Percentiles rank a stretch among this genome's conserved stretches.
phyloP scores from a whole-genome alignment of 2,888 invertebrate genomes.

The Orchesellides sinensis region DNA sequence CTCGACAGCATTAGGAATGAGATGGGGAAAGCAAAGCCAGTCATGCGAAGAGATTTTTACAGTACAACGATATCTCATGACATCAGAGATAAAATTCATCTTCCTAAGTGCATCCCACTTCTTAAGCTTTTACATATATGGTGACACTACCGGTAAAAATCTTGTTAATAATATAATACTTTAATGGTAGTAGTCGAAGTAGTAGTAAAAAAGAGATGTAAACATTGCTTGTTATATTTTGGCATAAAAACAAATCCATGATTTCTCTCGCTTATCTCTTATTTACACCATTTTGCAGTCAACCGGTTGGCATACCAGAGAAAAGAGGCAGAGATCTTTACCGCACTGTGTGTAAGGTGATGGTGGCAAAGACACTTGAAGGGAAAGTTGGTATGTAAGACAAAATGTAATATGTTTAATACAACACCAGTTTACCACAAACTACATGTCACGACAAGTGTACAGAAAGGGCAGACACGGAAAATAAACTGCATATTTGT shows the following conservation, averaged over 20 bases:
- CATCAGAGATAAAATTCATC: constrained; percentile 9
- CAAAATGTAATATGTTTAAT: constrained; percentile 33
- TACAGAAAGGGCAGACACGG: constrained; percentile 21
- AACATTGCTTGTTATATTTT: constrained; percentile 16
- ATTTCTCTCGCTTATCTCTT: constrained; percentile 5
- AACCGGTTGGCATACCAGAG: neutral
- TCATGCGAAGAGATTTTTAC: neutral
- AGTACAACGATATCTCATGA: neutral
- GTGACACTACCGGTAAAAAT: too few species aligned
- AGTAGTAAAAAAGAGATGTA: constrained; percentile 9
- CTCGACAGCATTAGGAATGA: too few species aligned
- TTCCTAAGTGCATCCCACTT: constrained; percentile 15
- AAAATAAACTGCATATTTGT: constrained; percentile 3
- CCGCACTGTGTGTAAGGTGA: neutral
- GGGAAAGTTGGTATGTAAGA: constrained; percentile 19
- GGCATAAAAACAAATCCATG: constrained; percentile 18
- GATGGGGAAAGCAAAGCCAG: neutral
- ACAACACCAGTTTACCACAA: constrained; percentile 24
- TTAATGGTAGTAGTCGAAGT: too few species aligned
- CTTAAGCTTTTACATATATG: too few species aligned
- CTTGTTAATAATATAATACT: too few species aligned
- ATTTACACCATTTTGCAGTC: neutral
- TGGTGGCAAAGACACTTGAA: constrained; percentile 13
- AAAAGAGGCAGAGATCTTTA: too few species aligned
- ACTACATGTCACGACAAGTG: constrained; percentile 28